Percentiles rank a stretch among this genome's conserved stretches.
Conservation (phyloP, 1,140 invertebrate genomes). For the Euglossa dilemma region DNA sequence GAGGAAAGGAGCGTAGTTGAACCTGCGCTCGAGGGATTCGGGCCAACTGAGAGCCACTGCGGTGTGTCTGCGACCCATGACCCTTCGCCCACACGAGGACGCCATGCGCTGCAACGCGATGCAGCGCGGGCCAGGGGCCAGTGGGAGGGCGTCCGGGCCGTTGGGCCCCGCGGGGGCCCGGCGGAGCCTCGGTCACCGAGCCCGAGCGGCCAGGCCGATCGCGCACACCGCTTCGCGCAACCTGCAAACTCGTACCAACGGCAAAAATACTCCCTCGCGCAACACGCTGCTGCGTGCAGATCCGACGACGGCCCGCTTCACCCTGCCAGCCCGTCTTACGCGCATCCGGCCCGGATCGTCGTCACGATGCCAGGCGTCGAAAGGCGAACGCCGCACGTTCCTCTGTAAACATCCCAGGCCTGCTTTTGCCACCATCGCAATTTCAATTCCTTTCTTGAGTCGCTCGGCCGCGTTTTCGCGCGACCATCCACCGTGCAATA, state of each 20-base stretch:
- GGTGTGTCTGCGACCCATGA: constrained; percentile 80
- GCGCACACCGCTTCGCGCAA: constrained; percentile 76
- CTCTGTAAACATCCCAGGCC: neutral
- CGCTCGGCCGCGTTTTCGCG: no score
- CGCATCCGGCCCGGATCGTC: neutral
- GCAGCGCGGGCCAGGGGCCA: constrained; percentile 70
- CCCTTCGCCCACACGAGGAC: constrained; percentile 81
- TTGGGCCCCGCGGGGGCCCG: constrained; percentile 65
- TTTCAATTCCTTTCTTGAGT: no score
- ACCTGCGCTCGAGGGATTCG: constrained; percentile 23
- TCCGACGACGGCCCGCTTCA: constrained; percentile 56
- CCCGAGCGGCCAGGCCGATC: constrained; percentile 69
- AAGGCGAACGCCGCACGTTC: neutral
- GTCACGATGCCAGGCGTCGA: neutral
- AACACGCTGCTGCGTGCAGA: constrained; percentile 63
- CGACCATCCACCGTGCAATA: no score
- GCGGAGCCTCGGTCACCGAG: constrained; percentile 77
- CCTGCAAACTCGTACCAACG: constrained; percentile 78
- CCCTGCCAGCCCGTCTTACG: constrained; percentile 40
- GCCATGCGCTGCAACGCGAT: constrained; percentile 76
- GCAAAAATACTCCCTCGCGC: constrained; percentile 74
- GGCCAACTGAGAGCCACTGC: constrained; percentile 74
- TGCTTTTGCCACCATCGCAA: neutral
- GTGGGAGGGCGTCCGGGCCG: constrained; percentile 70
- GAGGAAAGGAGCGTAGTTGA: neutral